A percentile compares a stretch with the other conserved stretches of the same genome.
These are phyloP conservation scores for Goniozus legneri DNA, from an alignment of 1,140 invertebrate species.

Conservation along the genomic window DNA sequence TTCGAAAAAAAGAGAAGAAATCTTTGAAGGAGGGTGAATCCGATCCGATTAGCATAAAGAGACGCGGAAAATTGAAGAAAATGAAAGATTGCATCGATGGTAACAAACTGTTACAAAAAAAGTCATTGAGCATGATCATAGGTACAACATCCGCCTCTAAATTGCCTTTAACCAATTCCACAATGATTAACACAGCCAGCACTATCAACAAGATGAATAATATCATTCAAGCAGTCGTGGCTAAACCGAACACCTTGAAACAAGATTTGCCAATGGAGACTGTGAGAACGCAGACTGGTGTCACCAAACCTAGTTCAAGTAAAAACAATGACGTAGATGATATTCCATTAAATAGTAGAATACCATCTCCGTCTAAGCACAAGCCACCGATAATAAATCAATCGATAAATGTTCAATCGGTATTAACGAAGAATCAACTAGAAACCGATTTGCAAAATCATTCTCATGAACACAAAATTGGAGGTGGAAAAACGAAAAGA, in stretches of 20 bases:
- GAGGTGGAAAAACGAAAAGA: conserved; percentile 56
- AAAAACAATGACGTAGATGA: conserved; percentile 50
- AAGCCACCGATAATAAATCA: conserved; percentile 43
- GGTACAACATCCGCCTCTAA: conserved; percentile 45
- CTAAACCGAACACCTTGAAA: conserved; percentile 51
- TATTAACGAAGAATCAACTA: conserved; percentile 36
- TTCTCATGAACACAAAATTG: conserved; percentile 52
- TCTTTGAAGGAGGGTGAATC: conserved; percentile 44
- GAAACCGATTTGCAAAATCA: conserved; percentile 47
- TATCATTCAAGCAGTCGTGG: conserved; percentile 41
- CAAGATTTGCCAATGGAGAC: conserved; percentile 38
- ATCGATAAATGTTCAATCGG: conserved; percentile 36
- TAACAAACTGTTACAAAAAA: conserved; percentile 49
- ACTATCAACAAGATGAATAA: conserved; percentile 42
- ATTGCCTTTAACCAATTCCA: conserved; percentile 44
- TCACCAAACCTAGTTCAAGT: conserved; percentile 38
- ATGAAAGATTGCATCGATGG: conserved; percentile 49
- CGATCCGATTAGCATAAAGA: conserved; percentile 43
- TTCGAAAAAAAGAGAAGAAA: conserved; percentile 73
- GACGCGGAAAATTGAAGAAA: conserved; percentile 49
- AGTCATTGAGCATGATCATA: conserved; percentile 48
- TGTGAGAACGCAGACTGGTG: conserved; percentile 29
- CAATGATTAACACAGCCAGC: conserved; percentile 44
- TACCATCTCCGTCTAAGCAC: conserved; percentile 50
- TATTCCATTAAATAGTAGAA: conserved; percentile 50